Conservation (phyloP, 2,888 invertebrate genomes). For the Tenthredo amoena region DNA sequence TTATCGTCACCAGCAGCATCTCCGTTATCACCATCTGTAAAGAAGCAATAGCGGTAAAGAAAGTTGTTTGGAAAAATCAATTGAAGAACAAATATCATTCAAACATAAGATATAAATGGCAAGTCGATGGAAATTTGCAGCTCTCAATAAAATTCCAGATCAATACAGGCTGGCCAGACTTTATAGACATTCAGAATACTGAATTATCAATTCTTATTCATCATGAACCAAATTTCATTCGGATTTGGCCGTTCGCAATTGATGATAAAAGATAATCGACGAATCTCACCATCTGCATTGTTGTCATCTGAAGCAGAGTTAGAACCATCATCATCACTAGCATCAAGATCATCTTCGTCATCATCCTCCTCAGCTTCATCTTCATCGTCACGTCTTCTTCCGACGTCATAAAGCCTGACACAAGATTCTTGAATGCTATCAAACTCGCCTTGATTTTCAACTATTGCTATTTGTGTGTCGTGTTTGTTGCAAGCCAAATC, state of each 20-base stretch:
- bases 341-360: constrained; percentile 82
- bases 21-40: constrained; percentile 64
- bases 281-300: constrained; percentile 73
- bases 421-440: constrained; percentile 93
- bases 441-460: constrained; percentile 93
- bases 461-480: constrained; percentile 93
- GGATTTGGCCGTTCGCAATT: background rate
- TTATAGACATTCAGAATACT: background rate
- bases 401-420: constrained; percentile 95
- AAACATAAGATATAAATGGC: background rate
- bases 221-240: background rate
- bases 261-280: background rate
- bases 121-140: background rate
- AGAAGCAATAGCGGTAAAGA: constrained; percentile 3
- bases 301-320: constrained; percentile 78
- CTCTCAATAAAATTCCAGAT: background rate
- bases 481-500: constrained; percentile 90
- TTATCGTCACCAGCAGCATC: constrained; percentile 65
- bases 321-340: constrained; percentile 82
- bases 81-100: background rate
- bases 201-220: background rate
- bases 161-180: background rate
- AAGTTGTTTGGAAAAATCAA: background rate
- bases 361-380: constrained; percentile 90
- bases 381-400: constrained; percentile 91